phyloP scores from a whole-genome alignment of 2,888 invertebrate genomes.

The Pasiphila rectangulata region DNA sequence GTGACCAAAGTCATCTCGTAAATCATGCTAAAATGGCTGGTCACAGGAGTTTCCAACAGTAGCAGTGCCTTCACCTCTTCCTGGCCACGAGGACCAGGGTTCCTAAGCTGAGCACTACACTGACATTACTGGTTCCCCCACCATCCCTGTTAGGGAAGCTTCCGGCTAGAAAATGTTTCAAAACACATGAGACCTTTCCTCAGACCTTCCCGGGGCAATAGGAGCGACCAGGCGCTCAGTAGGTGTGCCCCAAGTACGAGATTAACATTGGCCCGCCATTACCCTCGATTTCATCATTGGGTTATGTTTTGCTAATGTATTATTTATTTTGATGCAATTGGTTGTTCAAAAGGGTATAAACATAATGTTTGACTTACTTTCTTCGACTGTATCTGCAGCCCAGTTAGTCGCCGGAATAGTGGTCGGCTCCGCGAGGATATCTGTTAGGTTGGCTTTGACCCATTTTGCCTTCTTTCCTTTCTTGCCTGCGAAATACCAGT shows the following conservation, averaged over 20 bases:
- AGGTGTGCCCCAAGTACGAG: conserved; percentile 87
- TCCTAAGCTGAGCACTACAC: conserved; percentile 76
- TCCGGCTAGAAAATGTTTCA: conserved; percentile 85
- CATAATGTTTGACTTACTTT: conserved; percentile 78
- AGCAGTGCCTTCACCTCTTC: conserved; percentile 66
- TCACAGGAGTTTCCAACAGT: conserved; percentile 86
- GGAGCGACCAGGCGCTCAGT: conserved; percentile 82
- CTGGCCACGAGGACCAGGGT: conserved; percentile 62
- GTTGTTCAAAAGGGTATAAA: background rate
- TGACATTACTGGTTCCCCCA: conserved; percentile 88
- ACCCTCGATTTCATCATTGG: conserved; percentile 73
- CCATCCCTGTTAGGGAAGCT: conserved; percentile 83
- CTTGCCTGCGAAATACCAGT: conserved; percentile 82
- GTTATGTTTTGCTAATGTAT: conserved; percentile 30
- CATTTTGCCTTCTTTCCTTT: conserved; percentile 93
- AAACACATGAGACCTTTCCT: conserved; percentile 82
- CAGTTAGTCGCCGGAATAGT: conserved; percentile 83
- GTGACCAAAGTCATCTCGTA: conserved; percentile 84
- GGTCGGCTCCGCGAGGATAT: conserved; percentile 88
- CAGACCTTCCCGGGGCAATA: conserved; percentile 90
- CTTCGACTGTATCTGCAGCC: conserved; percentile 92
- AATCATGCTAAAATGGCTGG: conserved; percentile 88
- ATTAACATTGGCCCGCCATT: conserved; percentile 85
- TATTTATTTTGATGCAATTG: background rate
- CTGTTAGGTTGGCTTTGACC: conserved; percentile 89